phyloP scores from a whole-genome alignment of 2,113 vertebrate species.

The Scolopax mira region DNA sequence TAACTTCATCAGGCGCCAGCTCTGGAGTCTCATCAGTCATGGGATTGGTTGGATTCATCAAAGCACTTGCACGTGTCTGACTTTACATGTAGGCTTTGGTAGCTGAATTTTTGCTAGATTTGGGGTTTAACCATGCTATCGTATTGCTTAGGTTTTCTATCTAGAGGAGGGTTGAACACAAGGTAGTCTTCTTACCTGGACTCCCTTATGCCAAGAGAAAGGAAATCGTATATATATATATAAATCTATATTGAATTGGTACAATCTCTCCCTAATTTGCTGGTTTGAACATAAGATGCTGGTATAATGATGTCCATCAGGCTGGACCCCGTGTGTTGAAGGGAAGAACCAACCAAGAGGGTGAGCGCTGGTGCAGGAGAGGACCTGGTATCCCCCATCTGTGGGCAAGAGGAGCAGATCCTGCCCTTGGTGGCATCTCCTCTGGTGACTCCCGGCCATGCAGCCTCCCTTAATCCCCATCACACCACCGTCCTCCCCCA shows the following conservation, averaged over 20 bases:
- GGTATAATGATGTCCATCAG: rapidly evolving
- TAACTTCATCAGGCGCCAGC: background rate
- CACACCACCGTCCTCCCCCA: background rate
- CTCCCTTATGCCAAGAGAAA: background rate
- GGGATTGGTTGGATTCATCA: background rate
- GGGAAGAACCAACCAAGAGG: too few species aligned
- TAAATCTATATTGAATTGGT: rapidly evolving
- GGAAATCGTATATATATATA: background rate
- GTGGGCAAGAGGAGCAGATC: background rate
- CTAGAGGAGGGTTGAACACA: background rate
- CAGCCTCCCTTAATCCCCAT: background rate
- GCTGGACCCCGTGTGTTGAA: rapidly evolving
- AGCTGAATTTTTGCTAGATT: background rate
- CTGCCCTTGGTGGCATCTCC: rapidly evolving
- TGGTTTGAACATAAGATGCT: background rate
- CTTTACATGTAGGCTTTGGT: rapidly evolving
- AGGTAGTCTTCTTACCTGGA: background rate
- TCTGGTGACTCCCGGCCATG: background rate
- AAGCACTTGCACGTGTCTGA: background rate
- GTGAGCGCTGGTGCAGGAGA: too few species aligned
- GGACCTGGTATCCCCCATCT: background rate
- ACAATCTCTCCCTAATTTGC: background rate
- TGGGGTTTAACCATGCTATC: rapidly evolving
- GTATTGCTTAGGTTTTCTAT: background rate
- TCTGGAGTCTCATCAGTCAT: rapidly evolving